A percentile compares a stretch with the other conserved stretches of the same genome.
Conservation (phyloP, 1,140 invertebrate genomes). For the Nixonia krombeini region DNA sequence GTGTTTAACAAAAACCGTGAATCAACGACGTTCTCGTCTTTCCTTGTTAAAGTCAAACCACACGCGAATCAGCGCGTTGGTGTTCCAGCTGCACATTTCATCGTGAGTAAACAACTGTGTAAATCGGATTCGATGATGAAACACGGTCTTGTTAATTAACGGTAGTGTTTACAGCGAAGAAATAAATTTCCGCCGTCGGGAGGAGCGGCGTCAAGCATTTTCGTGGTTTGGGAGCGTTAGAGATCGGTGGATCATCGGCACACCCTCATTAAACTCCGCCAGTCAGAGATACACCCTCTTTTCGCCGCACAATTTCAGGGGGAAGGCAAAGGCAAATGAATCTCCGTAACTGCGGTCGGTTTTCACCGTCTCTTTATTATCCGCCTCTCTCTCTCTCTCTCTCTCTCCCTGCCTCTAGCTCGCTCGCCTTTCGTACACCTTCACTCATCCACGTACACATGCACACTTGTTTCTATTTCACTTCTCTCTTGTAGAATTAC, state of each 20-base stretch:
- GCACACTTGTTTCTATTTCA: constrained; percentile 9
- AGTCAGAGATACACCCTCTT: constrained; percentile 14
- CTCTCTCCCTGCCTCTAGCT: not conserved
- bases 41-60: too few species aligned
- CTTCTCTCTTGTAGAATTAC: constrained; percentile 26
- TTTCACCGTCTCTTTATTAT: constrained; percentile 23
- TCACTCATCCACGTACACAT: not conserved
- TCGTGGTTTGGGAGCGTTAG: constrained; percentile 2
- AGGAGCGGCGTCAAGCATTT: constrained; percentile 1
- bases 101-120: too few species aligned
- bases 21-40: too few species aligned
- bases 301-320: constrained; percentile 19
- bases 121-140: too few species aligned
- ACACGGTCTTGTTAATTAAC: too few species aligned
- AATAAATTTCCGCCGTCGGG: not conserved
- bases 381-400: constrained; percentile 5
- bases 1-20: too few species aligned
- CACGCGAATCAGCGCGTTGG: too few species aligned
- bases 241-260: constrained; percentile 12
- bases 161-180: too few species aligned
- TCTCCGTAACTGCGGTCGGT: constrained; percentile 21
- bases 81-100: too few species aligned
- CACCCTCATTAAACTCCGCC: constrained; percentile 10
- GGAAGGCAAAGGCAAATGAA: constrained; percentile 40
- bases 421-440: not conserved